Base-by-base conservation (phyloP, 2,113 vertebrate genomes). In the Archocentrus centrarchus region DNA sequence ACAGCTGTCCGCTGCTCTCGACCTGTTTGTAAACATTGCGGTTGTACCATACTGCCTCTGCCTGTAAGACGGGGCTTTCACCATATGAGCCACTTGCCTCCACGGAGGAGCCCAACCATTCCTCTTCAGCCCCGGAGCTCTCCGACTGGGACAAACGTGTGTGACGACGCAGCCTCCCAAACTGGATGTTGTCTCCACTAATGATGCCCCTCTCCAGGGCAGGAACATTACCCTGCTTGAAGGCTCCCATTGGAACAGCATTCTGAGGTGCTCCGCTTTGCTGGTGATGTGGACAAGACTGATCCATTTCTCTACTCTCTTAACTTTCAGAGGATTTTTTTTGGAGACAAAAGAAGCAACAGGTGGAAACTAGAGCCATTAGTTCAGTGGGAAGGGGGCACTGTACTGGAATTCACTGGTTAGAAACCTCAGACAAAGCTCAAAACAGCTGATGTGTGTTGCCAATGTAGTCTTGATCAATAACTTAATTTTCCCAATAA, bases 291-390 rank as follows among this genome's bases (percentile, higher is more conserved):
- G 82, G 66, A 47, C 37, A 41, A 66, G 90, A 79, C 60, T 85
- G 90, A 82, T 95, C 93, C 93, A 94, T 95, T 63, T 78, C 61
- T 89, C 53, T 87, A 92, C 44, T 90, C 82, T 93, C 92, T 92
- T 89, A 79, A 77, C 44, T 73, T 75, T 77, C 79, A 64, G 14
- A 39, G 11, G 68, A 86, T 86, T 68, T 47, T 79, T 50, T 70
- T 73, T 64, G 86, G 78, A 91, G 63, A 88, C 68, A 91, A 85
- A 87, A 82, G 78, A 79, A 85, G 89, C 79, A 78, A 91, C 79
- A 87, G 55, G 79, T 63, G 90, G 83, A 92, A 70, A 81, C 88
- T 92, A 13, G 41, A 64, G 66, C 64, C 66, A 75, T 90, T 92
- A 85, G 68, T 60, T 85, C 30, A 68, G 44, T 32, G 32, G 63